These are phyloP conservation scores for Hemistola chrysoprasaria DNA, from an alignment of 2,888 invertebrate genomes.

Conservation along the genomic window DNA sequence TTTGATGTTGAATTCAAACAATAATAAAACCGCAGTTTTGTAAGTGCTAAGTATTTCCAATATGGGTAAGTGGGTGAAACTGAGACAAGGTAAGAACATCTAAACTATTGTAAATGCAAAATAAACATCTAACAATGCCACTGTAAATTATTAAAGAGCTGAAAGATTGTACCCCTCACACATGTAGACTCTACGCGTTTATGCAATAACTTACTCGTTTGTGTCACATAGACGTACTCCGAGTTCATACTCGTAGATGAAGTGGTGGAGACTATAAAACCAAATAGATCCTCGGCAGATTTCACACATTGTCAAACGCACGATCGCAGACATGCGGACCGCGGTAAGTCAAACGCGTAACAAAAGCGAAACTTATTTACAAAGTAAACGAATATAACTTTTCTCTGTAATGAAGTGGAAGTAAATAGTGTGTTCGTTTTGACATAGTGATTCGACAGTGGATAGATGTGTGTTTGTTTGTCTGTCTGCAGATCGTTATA, in stretches of 20 bases:
- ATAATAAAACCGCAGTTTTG: too few relatives aligned
- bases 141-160: constrained; percentile 20
- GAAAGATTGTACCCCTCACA: constrained; percentile 25
- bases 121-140: constrained; percentile 18
- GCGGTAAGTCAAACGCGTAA: constrained; percentile 62
- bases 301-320: constrained; percentile 56
- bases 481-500: constrained; percentile 57
- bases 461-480: constrained; percentile 18
- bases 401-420: constrained; percentile 31
- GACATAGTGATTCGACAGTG: constrained; percentile 23
- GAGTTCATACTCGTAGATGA: constrained; percentile 27
- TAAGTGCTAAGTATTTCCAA: constrained; percentile 5
- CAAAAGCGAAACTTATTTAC: constrained; percentile 57
- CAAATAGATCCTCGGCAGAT: constrained; percentile 36
- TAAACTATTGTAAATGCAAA: constrained; percentile 16
- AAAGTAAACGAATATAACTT: constrained; percentile 38
- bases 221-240: constrained; percentile 35
- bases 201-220: constrained; percentile 25
- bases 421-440: constrained; percentile 16
- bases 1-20: constrained; percentile 8
- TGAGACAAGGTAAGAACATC: constrained; percentile 15
- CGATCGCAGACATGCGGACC: constrained; percentile 62
- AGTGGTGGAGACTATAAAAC: constrained; percentile 73
- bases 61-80: constrained; percentile 17
- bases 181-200: constrained; percentile 24